A percentile compares a stretch with the other conserved stretches of the same genome.
Conservation (phyloP, 2,113 vertebrate genomes). For the Trichomycterus rosablanca region DNA sequence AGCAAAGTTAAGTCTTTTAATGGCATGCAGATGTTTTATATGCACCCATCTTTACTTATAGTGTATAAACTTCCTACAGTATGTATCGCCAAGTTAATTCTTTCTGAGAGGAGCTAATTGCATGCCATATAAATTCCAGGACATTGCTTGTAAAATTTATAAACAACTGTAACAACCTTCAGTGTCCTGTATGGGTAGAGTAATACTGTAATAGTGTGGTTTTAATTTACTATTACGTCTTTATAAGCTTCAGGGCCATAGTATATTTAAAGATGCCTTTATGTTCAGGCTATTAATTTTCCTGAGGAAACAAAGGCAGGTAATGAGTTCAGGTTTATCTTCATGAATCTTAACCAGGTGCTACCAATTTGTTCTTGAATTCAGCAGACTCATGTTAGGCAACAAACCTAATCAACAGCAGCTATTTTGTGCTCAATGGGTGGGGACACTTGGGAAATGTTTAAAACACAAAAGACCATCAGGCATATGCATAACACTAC, state of each 20-base stretch:
- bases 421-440: neutral
- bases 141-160: conserved; percentile 17
- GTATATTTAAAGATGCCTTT: conserved; percentile 41
- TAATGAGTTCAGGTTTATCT: conserved; percentile 53
- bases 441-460: no score
- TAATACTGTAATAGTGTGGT: no score
- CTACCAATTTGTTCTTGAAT: conserved; percentile 62
- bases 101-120: conserved; percentile 10
- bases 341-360: conserved; percentile 62
- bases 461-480: no score
- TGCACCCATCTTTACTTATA: neutral
- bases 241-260: conserved; percentile 6
- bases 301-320: conserved; percentile 32
- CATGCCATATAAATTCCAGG: conserved; percentile 12
- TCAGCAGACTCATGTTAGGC: conserved; percentile 50
- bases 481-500: no score
- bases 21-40: neutral
- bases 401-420: conserved; percentile 43
- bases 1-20: conserved; percentile 7
- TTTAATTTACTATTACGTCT: conserved; percentile 30
- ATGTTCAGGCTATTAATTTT: conserved; percentile 38
- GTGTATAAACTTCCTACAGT: neutral
- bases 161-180: conserved; percentile 21
- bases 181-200: conserved; percentile 11
- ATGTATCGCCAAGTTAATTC: neutral